These are phyloP conservation scores for Rhabdophis nuchalis DNA, from an alignment of 2,797 vertebrate genomes.

Conservation along the genomic window DNA sequence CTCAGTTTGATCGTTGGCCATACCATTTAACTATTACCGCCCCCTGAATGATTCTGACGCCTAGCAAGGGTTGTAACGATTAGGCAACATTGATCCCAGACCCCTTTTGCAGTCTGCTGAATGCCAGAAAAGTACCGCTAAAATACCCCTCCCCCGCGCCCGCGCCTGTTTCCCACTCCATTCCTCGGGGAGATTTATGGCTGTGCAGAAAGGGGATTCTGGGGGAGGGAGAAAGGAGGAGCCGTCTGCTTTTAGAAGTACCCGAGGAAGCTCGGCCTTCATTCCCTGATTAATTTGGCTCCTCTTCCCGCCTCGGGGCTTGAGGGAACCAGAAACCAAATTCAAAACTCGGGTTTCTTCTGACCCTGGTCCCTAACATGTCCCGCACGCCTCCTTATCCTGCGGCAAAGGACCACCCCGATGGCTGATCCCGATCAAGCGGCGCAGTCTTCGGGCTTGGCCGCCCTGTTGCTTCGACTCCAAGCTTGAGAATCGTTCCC, in stretches of 20 bases:
- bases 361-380: not conserved
- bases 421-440: not conserved
- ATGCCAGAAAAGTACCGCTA: not conserved
- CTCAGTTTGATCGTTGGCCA: not conserved
- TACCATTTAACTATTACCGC: not conserved
- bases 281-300: not conserved
- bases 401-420: not conserved
- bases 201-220: not conserved
- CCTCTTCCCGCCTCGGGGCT: not conserved
- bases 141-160: not conserved
- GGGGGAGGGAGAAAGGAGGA: not conserved
- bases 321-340: not conserved
- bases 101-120: constrained; percentile 10
- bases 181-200: constrained; percentile 27
- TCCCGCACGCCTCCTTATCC: not conserved
- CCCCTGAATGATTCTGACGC: not conserved
- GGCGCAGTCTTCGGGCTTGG: not conserved
- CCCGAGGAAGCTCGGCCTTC: not conserved
- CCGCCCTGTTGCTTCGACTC: not conserved
- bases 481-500: not conserved
- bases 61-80: constrained; percentile 27
- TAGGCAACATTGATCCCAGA: constrained; percentile 25
- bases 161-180: not conserved
- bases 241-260: not conserved
- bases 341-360: not conserved